phyloP scores from a whole-genome alignment of 2,113 vertebrate species.

The Oncorhynchus mykiss region DNA sequence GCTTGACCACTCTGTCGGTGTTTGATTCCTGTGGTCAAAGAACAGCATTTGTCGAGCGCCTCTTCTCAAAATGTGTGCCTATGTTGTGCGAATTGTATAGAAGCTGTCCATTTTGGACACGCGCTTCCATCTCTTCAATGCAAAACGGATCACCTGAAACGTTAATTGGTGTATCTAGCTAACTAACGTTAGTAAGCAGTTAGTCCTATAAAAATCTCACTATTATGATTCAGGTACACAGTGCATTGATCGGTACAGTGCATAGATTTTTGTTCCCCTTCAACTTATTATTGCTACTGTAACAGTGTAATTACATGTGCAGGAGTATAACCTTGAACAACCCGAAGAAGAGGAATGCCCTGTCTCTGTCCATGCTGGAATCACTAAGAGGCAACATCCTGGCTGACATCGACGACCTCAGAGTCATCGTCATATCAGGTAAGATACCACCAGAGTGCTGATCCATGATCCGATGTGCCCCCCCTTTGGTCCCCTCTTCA shows the following conservation, averaged over 20 bases:
- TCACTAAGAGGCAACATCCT: constrained; percentile 83
- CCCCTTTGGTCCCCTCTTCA: too few species aligned
- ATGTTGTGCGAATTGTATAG: too few species aligned
- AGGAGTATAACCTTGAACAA: constrained; percentile 87
- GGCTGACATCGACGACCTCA: constrained; percentile 76
- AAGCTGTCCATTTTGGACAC: too few species aligned
- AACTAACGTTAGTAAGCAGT: too few species aligned
- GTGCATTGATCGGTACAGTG: neutral
- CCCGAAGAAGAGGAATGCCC: constrained; percentile 83
- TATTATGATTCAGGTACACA: too few species aligned
- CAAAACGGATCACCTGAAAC: too few species aligned
- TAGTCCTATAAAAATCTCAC: too few species aligned
- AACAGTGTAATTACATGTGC: neutral
- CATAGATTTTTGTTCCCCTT: constrained; percentile 80
- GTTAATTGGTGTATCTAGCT: too few species aligned
- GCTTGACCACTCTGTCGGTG: neutral
- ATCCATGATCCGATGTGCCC: neutral
- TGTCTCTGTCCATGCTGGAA: constrained; percentile 87
- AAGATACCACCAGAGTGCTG: constrained; percentile 12
- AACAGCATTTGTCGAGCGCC: too few species aligned
- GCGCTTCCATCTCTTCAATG: too few species aligned
- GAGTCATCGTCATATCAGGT: constrained; percentile 91
- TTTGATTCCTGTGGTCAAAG: neutral
- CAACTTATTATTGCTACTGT: too few species aligned
- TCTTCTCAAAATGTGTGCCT: too few species aligned